These are phyloP conservation scores for Ciconia stormi DNA, from an alignment of 2,113 vertebrate genomes.

Conservation along the genomic window DNA sequence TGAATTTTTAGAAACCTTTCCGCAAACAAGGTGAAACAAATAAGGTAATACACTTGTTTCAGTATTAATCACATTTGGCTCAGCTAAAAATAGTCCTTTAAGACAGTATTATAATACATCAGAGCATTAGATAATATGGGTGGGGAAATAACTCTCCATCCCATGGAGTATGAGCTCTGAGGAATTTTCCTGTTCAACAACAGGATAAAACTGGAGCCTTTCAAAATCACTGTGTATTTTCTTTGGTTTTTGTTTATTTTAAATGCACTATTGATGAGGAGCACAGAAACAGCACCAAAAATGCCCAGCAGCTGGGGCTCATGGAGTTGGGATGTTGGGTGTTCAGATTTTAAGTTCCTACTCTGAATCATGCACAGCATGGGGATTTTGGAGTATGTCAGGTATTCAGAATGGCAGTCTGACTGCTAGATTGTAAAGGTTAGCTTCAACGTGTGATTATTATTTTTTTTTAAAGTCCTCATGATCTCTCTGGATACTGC, in stretches of 20 bases:
- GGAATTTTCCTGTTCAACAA: background rate
- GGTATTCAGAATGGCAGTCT: background rate
- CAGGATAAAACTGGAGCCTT: background rate
- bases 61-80: background rate
- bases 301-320: rapidly evolving
- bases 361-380: background rate
- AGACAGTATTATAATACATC: background rate
- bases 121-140: background rate
- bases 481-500: background rate
- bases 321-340: rapidly evolving
- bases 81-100: background rate
- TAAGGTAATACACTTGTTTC: background rate
- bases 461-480: background rate
- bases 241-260: background rate
- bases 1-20: conserved; percentile 36
- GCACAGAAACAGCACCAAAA: background rate
- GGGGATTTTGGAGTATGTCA: background rate
- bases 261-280: background rate
- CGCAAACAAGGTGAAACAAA: background rate
- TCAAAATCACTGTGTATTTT: background rate
- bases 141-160: background rate
- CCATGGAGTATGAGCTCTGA: background rate
- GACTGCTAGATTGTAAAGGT: background rate
- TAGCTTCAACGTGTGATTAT: background rate
- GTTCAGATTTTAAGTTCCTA: background rate